Evolutionary conservation across 2,888 invertebrate species (phyloP).

Genomic region (Agriopis aurantiaria): DNA sequence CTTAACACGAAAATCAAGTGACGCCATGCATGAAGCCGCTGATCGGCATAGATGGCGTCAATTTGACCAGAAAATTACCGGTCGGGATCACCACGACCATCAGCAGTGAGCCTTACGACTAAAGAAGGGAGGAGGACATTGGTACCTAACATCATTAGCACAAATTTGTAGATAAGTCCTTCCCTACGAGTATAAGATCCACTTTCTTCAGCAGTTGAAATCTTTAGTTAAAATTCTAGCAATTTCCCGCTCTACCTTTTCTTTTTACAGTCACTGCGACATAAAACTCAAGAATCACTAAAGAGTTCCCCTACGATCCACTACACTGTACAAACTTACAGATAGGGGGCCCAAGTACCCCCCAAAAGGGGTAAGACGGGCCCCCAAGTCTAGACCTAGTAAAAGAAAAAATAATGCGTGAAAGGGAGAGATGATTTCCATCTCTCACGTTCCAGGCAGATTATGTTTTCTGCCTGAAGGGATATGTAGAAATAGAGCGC

Average conservation of each 20-base stretch:
- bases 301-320: constrained; percentile 83
- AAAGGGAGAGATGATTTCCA: constrained; percentile 63
- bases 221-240: neutral
- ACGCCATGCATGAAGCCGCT: too few relatives aligned
- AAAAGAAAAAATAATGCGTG: constrained; percentile 80
- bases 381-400: constrained; percentile 81
- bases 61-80: too few relatives aligned
- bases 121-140: too few relatives aligned
- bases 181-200: too few relatives aligned
- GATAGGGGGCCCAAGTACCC: constrained; percentile 84
- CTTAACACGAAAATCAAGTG: too few relatives aligned
- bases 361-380: constrained; percentile 85
- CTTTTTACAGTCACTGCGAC: constrained; percentile 62
- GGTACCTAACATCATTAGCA: too few relatives aligned
- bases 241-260: neutral
- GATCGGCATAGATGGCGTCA: too few relatives aligned
- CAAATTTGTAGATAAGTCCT: too few relatives aligned
- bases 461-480: constrained; percentile 17
- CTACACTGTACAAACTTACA: constrained; percentile 85
- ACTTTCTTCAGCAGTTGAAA: neutral
- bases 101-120: too few relatives aligned
- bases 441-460: constrained; percentile 30
- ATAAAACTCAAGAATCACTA: constrained; percentile 80
- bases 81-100: too few relatives aligned
- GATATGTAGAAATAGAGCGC: neutral